Evolutionary conservation across 2,797 vertebrate genomes (phyloP).

Genomic region (Echeneis naucrates): DNA sequence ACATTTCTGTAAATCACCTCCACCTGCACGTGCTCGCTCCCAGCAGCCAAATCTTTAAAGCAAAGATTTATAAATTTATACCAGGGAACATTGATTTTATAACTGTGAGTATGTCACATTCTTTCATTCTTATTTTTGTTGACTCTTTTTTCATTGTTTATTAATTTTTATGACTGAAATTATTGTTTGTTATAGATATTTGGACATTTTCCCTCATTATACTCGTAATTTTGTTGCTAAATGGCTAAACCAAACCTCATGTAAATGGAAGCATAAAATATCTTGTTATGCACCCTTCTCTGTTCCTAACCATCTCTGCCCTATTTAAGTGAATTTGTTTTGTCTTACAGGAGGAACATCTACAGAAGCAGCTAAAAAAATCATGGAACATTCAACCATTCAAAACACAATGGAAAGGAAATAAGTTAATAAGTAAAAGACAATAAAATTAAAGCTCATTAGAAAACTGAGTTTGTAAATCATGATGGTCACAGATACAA

Average conservation of each 20-base stretch:
- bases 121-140: not conserved
- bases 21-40: constrained; percentile 80
- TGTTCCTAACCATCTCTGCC: not conserved
- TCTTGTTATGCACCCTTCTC: not conserved
- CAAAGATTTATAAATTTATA: constrained; percentile 56
- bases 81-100: constrained; percentile 44
- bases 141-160: not conserved
- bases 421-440: not conserved
- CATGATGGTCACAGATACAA: not conserved
- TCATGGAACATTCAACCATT: not conserved
- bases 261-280: not conserved
- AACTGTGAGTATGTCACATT: constrained; percentile 53
- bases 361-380: constrained; percentile 22
- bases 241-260: not conserved
- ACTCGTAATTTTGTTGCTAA: not conserved
- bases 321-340: not conserved
- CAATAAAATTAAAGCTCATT: not conserved
- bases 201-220: not conserved
- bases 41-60: constrained; percentile 42
- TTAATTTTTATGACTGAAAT: not conserved
- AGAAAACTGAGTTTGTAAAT: not conserved
- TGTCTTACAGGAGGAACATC: constrained; percentile 44
- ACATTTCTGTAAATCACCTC: constrained; percentile 74
- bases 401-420: too few relatives aligned
- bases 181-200: not conserved